Evolutionary conservation across 1,140 invertebrate genomes (phyloP), one percentile per base, ranked within the genome.

Genomic region (Dendrolimus kikuchii): DNA sequence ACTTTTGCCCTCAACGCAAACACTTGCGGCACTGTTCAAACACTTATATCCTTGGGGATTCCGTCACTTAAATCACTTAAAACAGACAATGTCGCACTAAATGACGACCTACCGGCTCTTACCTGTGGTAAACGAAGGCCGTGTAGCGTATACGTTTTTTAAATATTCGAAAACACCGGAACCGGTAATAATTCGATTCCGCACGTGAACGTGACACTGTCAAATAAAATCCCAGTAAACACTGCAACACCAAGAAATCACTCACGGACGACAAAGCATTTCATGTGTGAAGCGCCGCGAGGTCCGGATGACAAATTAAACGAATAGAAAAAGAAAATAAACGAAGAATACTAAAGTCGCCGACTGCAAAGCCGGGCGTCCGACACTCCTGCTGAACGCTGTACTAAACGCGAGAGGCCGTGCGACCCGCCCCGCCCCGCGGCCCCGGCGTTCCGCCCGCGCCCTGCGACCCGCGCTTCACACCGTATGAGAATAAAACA

Each of bases 311-410:
- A 74, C 64, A 82, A 86, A 83, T 78, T 74, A 83, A 86, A 86
- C 74, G 80, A 86, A 84, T 84, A 82, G 79, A 86, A 86, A 54
- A 86, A 86, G 81, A 84, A 86, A 86, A 86, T 81, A 84, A 86
- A 83, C 76, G 79, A 83, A 84, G 76, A 86, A 85, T 81, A 81
- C 75, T 79, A 83, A 85, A 79, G 68, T 82, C 74, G 79, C 69
- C 74, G 77, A 77, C 72, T 78, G 72, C 65, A 53, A 75, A 82
- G 77, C 74, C 80, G 78, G 71, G 80, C 82, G 82, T 82, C 77
- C 82, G 80, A 75, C 78, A 81, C 82, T 83, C 78, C 70, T 77
- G 78, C 78, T 83, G 80, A 83, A 71, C 82, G 79, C 69, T 83
- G 77, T 86, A 86, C 82, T 83, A 83, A 83, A 81, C 78, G 80